Evolutionary conservation across 2,888 invertebrate genomes (phyloP), one percentile per base, ranked within the genome.

Genomic region (Leistus spinibarbis): DNA sequence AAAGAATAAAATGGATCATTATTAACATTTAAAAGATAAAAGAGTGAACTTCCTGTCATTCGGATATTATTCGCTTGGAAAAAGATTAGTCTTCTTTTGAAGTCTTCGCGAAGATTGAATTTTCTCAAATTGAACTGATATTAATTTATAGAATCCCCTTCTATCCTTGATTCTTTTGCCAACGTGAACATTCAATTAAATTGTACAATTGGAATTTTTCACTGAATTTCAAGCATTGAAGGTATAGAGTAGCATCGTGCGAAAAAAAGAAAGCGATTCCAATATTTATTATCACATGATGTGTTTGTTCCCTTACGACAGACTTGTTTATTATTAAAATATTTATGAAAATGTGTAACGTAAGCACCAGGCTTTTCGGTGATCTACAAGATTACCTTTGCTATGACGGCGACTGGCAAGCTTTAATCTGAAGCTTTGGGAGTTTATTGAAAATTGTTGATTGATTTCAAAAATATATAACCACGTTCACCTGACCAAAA

Each of bases 151-250:
- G 69, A 69, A 69, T 69, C 63, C 69, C n/a, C 62, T 69, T 60
- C 53, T 57, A 40, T 60, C 62, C 69, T 60, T 60, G 20, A 63
- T 57, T 69, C 69, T 62, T 40, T 54, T 57, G 16, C 57, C 64
- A 64, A 40, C 69, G 69, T 69, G 69, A 69, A 69, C 69, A 69
- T 69, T 69, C 69, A 69, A 69, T 69, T 69, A 69, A 69, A 69
- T 69, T 40, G 62, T 69, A 69, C 69, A 69, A 69, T 69, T 63
- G 63, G 69, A 69, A 69, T 62, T 62, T 62, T 69, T 69, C 62
- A 69, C 54, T 24, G 24, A 24, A 57, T 56, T 69, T 56, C 69
- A 56, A 24, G 24, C 69, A 68, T 56, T 57, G 24, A 56, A 27
- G 27, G 27, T 68, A 22, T 56, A 22, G 56, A 68, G 57, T 19